phyloP scores from a whole-genome alignment of 2,888 invertebrate genomes.

The Nomada fucata region DNA sequence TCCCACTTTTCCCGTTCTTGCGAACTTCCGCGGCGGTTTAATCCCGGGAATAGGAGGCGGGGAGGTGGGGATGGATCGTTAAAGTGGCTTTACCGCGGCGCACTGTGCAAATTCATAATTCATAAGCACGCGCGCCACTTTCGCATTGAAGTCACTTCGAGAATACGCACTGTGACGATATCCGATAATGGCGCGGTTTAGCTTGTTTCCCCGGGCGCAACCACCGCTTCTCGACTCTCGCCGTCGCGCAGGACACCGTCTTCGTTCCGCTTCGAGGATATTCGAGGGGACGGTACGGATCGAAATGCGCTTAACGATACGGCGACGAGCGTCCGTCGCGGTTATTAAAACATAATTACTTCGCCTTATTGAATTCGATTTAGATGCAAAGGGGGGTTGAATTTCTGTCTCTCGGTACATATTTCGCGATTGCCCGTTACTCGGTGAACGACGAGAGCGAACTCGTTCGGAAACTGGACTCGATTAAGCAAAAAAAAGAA shows the following conservation, averaged over 20 bases:
- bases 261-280: not conserved
- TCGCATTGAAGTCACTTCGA: slow-evolving; percentile 46
- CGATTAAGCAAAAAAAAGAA: not conserved
- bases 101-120: slow-evolving; percentile 61
- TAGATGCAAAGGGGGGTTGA: too few relatives aligned
- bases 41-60: slow-evolving; percentile 25
- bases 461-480: not conserved
- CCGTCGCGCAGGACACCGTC: not conserved
- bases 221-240: not conserved
- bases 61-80: slow-evolving; percentile 24
- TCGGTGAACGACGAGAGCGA: slow-evolving; percentile 31
- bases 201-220: slow-evolving; percentile 28
- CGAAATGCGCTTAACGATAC: too few relatives aligned
- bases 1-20: slow-evolving; percentile 30
- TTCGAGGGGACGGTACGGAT: not conserved
- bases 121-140: slow-evolving; percentile 49
- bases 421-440: slow-evolving; percentile 13
- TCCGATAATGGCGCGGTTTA: slow-evolving; percentile 48
- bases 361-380: too few relatives aligned
- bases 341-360: too few relatives aligned
- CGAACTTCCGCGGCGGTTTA: slow-evolving; percentile 37
- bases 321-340: too few relatives aligned
- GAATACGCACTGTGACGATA: slow-evolving; percentile 41
- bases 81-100: slow-evolving; percentile 51
- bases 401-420: too few relatives aligned